Evolutionary conservation across 2,797 vertebrate genomes (phyloP).

Genomic region (Petrocephalus schoutedeni): DNA sequence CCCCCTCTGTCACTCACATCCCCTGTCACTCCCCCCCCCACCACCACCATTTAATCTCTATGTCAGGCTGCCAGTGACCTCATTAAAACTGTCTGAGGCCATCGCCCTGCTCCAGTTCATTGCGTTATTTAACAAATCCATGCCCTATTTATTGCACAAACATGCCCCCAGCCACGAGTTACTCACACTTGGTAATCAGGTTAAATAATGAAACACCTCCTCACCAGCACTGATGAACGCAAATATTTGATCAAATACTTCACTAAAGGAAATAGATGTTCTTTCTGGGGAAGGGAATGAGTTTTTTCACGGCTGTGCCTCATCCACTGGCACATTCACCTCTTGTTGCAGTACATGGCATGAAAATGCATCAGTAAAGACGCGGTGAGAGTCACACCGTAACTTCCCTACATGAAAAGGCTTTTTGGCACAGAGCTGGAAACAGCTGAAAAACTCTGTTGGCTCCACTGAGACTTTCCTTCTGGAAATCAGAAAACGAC

Average conservation of each 20-base stretch:
- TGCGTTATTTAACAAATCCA: background rate
- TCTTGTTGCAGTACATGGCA: background rate
- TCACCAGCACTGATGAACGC: background rate
- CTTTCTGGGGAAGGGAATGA: background rate
- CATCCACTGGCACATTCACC: background rate
- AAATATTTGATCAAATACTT: background rate
- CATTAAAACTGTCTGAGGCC: background rate
- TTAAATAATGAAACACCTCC: background rate
- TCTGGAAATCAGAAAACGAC: background rate
- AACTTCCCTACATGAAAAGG: background rate
- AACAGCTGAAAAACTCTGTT: background rate
- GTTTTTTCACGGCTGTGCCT: background rate
- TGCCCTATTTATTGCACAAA: slow-evolving; percentile 2
- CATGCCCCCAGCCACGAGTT: slow-evolving; percentile 1
- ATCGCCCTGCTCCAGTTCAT: background rate
- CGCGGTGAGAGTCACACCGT: background rate
- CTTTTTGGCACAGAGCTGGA: background rate
- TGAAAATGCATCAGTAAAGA: background rate
- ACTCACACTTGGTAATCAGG: background rate
- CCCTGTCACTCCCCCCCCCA: background rate
- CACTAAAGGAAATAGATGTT: background rate
- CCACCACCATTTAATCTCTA: background rate
- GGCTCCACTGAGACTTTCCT: background rate
- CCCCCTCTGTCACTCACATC: background rate
- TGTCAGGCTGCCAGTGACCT: slow-evolving; percentile 10